These are phyloP conservation scores for Oncorhynchus kisutch DNA, from an alignment of 2,113 vertebrate species.

Conservation along the genomic window DNA sequence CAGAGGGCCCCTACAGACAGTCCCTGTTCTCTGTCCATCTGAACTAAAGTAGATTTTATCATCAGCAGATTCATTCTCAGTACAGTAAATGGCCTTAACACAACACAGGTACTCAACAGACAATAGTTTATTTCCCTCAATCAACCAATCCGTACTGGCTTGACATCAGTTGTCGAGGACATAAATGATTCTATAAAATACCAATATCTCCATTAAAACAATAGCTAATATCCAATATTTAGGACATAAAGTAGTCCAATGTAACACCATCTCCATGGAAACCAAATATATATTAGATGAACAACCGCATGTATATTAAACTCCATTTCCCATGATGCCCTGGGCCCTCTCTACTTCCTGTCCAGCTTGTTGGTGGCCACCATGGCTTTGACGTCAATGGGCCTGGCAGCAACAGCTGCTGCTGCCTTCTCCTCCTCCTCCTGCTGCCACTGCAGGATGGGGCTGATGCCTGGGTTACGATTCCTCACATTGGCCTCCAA, in stretches of 20 bases:
- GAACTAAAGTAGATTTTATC: background rate
- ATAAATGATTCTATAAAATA: too few relatives aligned
- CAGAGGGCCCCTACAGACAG: too few relatives aligned
- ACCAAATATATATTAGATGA: too few relatives aligned
- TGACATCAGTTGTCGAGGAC: too few relatives aligned
- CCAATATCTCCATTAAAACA: too few relatives aligned
- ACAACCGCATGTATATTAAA: too few relatives aligned
- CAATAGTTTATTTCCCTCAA: too few relatives aligned
- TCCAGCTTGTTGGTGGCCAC: constrained; percentile 90
- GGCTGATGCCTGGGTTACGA: constrained; percentile 81
- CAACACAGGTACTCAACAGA: background rate
- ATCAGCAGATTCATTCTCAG: background rate
- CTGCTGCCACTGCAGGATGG: constrained; percentile 84
- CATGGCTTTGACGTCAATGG: constrained; percentile 91
- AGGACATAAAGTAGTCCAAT: too few relatives aligned
- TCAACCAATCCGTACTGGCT: too few relatives aligned
- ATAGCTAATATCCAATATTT: too few relatives aligned
- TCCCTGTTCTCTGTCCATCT: background rate
- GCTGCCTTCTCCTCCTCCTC: constrained; percentile 86
- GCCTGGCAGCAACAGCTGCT: constrained; percentile 74
- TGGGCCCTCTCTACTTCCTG: constrained; percentile 65
- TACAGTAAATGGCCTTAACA: background rate
- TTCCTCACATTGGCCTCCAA: constrained; percentile 80
- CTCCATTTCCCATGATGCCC: background rate
- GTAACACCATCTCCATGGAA: too few relatives aligned